A percentile compares a stretch with the other conserved stretches of the same genome.
phyloP scores from a whole-genome alignment of 2,113 vertebrate genomes.

The Ariopsis seemanni region DNA sequence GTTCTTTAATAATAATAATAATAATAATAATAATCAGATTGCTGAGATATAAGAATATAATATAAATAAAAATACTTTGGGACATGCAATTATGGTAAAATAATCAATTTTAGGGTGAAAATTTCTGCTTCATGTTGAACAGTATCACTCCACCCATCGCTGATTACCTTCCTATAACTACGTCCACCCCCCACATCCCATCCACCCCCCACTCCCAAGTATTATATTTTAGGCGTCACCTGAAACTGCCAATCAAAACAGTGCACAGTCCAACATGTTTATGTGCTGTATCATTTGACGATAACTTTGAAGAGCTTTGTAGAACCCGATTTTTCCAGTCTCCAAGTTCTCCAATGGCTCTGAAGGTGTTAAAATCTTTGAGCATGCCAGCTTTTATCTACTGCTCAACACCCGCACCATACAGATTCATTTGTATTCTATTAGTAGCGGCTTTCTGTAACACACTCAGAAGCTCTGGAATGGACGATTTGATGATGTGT shows the following conservation, averaged over 20 bases:
- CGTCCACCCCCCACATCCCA: no score
- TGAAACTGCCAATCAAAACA: background rate
- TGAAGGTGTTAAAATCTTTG: background rate
- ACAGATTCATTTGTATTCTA: constrained; percentile 36
- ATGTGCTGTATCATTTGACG: background rate
- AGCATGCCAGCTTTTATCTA: background rate
- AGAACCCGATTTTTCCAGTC: background rate
- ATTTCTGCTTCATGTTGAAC: background rate
- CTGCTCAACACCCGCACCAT: constrained; percentile 1
- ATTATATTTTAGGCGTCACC: background rate
- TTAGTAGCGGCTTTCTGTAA: constrained; percentile 14
- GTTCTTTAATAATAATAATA: background rate
- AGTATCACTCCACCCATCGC: background rate
- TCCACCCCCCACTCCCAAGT: background rate
- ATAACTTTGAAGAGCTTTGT: background rate
- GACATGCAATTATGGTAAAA: background rate
- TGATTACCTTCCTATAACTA: background rate
- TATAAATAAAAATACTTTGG: background rate
- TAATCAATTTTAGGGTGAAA: background rate
- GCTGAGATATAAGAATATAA: background rate
- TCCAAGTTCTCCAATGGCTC: background rate
- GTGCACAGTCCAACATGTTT: background rate
- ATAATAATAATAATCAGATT: no score
- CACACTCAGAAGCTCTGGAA: constrained; percentile 21
- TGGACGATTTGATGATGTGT: constrained; percentile 20